These are phyloP conservation scores for Polyommatus icarus DNA, from an alignment of 2,888 invertebrate genomes.

Conservation along the genomic window DNA sequence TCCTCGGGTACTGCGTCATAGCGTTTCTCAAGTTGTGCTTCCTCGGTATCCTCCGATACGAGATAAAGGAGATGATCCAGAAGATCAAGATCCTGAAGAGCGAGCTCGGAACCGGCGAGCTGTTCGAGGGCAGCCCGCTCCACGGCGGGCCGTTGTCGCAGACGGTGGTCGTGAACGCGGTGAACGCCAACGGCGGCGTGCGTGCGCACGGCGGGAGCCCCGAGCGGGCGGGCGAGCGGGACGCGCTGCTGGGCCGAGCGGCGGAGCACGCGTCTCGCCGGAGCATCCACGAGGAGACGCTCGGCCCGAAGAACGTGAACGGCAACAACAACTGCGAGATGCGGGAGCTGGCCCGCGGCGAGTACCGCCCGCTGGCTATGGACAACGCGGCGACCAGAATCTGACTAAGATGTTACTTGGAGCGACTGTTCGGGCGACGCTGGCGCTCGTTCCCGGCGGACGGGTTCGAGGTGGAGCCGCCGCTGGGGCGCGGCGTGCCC, in stretches of 20 bases:
- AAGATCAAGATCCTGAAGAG: conserved; percentile 90
- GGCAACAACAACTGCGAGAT: conserved; percentile 90
- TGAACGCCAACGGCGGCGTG: conserved; percentile 81
- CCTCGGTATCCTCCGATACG: conserved; percentile 91
- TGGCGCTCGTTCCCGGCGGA: conserved; percentile 76
- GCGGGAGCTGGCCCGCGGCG: conserved; percentile 83
- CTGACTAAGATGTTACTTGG: conserved; percentile 89
- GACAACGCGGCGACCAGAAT: conserved; percentile 81
- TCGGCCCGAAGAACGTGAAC: conserved; percentile 83
- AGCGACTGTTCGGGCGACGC: conserved; percentile 84
- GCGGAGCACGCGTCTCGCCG: conserved; percentile 72
- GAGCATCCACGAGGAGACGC: conserved; percentile 68
- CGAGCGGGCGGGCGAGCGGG: conserved; percentile 80
- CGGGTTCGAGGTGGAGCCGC: conserved; percentile 64
- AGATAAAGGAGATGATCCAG: conserved; percentile 95
- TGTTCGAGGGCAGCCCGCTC: conserved; percentile 69
- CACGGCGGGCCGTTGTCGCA: conserved; percentile 75
- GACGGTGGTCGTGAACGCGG: conserved; percentile 75
- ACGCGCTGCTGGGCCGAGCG: conserved; percentile 76
- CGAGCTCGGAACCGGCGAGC: conserved; percentile 80
- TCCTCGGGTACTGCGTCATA: conserved; percentile 92
- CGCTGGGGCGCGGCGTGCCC: conserved; percentile 54
- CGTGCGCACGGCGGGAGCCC: conserved; percentile 79
- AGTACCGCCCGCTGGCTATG: conserved; percentile 74
- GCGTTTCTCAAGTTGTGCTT: conserved; percentile 94